phyloP scores from a whole-genome alignment of 1,140 invertebrate species.

The Achroia grisella region DNA sequence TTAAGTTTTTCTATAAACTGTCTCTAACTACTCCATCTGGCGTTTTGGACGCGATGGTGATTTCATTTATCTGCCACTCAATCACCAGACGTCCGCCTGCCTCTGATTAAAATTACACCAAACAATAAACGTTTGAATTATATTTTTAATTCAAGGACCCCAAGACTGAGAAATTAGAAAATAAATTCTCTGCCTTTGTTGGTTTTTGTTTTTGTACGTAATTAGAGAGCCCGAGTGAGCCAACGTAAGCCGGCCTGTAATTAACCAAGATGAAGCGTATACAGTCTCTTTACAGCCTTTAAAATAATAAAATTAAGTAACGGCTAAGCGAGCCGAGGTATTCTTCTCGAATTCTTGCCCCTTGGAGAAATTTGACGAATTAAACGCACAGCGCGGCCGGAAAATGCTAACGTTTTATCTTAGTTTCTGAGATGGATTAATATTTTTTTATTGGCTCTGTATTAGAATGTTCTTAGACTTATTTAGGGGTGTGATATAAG shows the following conservation, averaged over 20 bases:
- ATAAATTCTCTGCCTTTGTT: conserved; percentile 55
- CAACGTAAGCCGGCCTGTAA: conserved; percentile 42
- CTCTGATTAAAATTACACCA: conserved; percentile 41
- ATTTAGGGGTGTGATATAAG: too few relatives aligned
- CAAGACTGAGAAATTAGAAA: conserved; percentile 53
- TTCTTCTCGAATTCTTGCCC: conserved; percentile 8
- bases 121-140: conserved; percentile 40
- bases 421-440: too few relatives aligned
- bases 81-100: neutral
- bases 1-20: too few relatives aligned
- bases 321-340: conserved; percentile 25
- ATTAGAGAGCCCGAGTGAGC: conserved; percentile 49
- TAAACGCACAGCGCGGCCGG: too few relatives aligned
- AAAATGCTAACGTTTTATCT: too few relatives aligned
- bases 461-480: too few relatives aligned
- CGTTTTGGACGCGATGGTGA: too few relatives aligned
- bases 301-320: conserved; percentile 64
- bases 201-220: conserved; percentile 61
- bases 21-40: too few relatives aligned
- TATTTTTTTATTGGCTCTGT: too few relatives aligned
- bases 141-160: conserved; percentile 50
- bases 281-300: conserved; percentile 47
- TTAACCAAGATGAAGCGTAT: conserved; percentile 59
- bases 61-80: too few relatives aligned
- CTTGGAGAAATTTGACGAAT: too few relatives aligned